Base-by-base conservation (phyloP, 2,113 vertebrate genomes). In the Macquaria ambigua region DNA sequence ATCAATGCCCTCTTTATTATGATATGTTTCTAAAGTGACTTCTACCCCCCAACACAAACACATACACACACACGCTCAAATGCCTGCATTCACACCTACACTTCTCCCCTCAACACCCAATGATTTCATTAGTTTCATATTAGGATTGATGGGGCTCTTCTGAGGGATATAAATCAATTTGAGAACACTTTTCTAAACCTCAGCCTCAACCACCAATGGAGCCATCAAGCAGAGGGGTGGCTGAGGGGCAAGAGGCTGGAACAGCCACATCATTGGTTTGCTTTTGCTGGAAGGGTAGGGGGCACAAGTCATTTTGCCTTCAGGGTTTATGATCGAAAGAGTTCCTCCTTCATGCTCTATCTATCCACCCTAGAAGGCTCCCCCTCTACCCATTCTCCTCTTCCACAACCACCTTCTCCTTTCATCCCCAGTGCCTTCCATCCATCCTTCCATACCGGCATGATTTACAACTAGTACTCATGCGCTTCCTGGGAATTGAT, bases 401-500 rank as follows among this genome's bases (percentile, higher is more conserved):
- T 86, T 76, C 82, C 72, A 70, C 84, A 76, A 66, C 82, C 86
- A 82, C 69, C 77, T 81, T 90, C 69, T 86, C 53, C 84, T 84
- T 86, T 86, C 87, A 86, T 91, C 89, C 75, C 82, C 64, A 52
- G 85, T 79, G 79, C 82, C 69, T 86, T 77, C 86, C 79, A 90
- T 91, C 88, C 87, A 83, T 86, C 84, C 84, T 83, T 90, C 50
- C 85, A 70, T 74, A 84, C 80, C 59, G 34, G 87, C 76, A 70
- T 94, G 93, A 96, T 94, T 94, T 94, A 95, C 93, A 93, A 85
- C 92, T 80, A 85, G 81, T 83, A 79, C 91, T 95, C 89, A 87
- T 83, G 77, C 55, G 85, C 90, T 92, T 93, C 90, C 87, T 90
- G 92, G 93, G 94, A 95, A 96, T 95, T 95, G 94, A 95, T 96